Evolutionary conservation across 2,113 vertebrate genomes (phyloP).

Genomic region (Apteryx owenii): DNA sequence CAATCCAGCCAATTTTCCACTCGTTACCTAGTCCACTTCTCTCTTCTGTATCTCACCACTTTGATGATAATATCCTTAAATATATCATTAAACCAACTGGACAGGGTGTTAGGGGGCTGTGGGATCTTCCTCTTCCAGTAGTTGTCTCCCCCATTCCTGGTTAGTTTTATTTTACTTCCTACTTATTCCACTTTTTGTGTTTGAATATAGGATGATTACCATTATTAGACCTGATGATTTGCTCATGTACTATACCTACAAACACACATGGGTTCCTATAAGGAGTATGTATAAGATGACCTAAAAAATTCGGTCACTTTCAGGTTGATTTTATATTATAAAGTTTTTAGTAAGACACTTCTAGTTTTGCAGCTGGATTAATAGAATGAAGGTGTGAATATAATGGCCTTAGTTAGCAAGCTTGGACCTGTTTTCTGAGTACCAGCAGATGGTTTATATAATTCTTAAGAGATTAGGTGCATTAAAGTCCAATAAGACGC

Average conservation of each 20-base stretch:
- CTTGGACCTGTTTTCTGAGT: neutral
- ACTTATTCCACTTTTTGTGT: neutral
- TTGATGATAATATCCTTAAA: neutral
- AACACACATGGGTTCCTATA: neutral
- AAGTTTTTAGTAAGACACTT: neutral
- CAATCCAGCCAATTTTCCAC: neutral
- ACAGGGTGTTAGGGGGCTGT: neutral
- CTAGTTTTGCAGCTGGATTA: neutral
- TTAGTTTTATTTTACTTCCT: neutral
- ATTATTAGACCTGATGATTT: neutral
- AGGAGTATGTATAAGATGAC: neutral
- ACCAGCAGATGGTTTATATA: neutral
- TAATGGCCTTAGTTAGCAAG: neutral
- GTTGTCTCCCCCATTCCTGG: neutral
- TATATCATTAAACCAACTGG: neutral
- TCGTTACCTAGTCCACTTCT: neutral
- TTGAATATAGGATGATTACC: neutral
- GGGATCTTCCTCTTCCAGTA: neutral
- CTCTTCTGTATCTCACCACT: neutral
- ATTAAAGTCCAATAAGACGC: neutral
- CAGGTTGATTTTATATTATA: neutral
- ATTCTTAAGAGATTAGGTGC: neutral
- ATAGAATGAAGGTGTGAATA: neutral
- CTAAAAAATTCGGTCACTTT: neutral
- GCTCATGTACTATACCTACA: neutral